phyloP scores from a whole-genome alignment of 2,888 invertebrate genomes.

The Nycteola revayana region DNA sequence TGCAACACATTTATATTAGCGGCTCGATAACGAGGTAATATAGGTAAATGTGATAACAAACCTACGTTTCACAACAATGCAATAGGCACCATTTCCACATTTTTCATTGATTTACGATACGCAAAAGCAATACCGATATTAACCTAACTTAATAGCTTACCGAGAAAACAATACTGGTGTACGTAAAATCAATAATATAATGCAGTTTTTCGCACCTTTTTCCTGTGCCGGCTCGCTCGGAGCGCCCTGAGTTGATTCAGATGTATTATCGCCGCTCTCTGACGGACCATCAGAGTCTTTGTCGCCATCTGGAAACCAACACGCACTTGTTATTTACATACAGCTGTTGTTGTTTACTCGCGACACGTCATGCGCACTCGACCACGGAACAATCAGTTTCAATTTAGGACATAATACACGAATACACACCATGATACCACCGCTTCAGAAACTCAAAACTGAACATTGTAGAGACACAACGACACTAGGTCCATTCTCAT shows the following conservation, averaged over 20 bases:
- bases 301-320: conserved; percentile 69
- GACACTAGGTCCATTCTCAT: conserved; percentile 54
- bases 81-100: no score
- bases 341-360: conserved; percentile 38
- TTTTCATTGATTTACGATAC: no score
- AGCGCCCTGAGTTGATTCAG: conserved; percentile 71
- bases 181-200: conserved; percentile 8
- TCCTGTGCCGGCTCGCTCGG: conserved; percentile 74
- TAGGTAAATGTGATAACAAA: no score
- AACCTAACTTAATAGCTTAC: no score
- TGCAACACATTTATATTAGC: no score
- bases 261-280: conserved; percentile 78
- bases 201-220: conserved; percentile 57
- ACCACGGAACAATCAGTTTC: conserved; percentile 8
- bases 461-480: conserved; percentile 62
- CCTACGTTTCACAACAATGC: no score
- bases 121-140: no score
- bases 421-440: conserved; percentile 71
- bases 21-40: no score
- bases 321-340: conserved; percentile 35
- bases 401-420: conserved; percentile 12
- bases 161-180: no score
- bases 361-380: conserved; percentile 27
- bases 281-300: conserved; percentile 79
- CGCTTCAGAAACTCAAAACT: conserved; percentile 74